Evolutionary conservation across 2,113 vertebrate genomes (phyloP).

Genomic region (Vulpes lagopus): DNA sequence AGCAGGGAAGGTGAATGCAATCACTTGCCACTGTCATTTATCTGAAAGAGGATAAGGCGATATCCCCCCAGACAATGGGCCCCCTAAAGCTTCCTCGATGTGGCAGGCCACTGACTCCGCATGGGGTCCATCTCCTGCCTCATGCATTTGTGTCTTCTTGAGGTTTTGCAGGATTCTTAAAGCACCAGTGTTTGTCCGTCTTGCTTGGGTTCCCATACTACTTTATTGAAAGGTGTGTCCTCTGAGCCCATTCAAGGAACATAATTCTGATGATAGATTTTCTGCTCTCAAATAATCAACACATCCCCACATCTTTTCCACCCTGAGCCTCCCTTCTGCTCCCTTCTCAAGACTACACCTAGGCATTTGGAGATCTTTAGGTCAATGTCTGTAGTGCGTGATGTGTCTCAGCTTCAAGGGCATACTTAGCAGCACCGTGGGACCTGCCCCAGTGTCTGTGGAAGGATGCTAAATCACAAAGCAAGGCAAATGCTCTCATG

Average conservation of each 20-base stretch:
- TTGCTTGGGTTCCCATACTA: background rate
- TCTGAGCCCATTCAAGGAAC: background rate
- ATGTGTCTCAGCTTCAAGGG: background rate
- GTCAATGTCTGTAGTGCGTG: no score
- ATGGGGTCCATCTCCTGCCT: fast-evolving
- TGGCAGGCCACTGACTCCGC: background rate
- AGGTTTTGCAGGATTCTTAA: background rate
- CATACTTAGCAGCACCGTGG: background rate
- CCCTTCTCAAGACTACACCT: background rate
- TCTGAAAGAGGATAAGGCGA: background rate
- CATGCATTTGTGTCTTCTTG: background rate
- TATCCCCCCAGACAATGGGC: no score
- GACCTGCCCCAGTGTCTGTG: background rate
- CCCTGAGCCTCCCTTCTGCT: background rate
- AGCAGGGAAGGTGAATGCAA: background rate
- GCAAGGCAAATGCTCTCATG: background rate
- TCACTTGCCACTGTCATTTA: background rate
- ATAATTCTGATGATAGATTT: background rate
- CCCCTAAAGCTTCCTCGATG: no score
- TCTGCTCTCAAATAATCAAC: background rate
- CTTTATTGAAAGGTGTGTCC: background rate
- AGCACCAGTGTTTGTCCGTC: background rate
- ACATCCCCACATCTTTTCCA: background rate
- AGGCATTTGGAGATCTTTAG: background rate
- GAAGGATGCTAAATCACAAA: background rate